phyloP scores from a whole-genome alignment of 2,888 invertebrate genomes.

The Polymixis lichenea region DNA sequence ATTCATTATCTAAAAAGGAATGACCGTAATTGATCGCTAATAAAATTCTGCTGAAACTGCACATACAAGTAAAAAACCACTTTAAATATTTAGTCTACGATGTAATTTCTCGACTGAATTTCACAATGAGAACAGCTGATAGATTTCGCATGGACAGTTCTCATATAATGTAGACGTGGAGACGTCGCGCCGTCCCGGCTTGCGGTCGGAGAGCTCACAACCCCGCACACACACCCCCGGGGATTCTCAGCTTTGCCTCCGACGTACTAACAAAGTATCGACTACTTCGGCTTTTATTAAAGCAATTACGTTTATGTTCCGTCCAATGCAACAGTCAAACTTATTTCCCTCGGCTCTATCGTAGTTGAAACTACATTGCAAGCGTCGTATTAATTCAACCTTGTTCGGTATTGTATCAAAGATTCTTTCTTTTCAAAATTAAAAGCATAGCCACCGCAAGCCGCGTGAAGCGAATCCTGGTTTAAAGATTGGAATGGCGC shows the following conservation, averaged over 20 bases:
- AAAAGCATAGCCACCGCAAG: slow-evolving; percentile 42
- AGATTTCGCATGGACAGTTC: slow-evolving; percentile 59
- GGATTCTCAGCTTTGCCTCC: slow-evolving; percentile 53
- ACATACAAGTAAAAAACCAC: slow-evolving; percentile 14
- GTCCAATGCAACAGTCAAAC: slow-evolving; percentile 41
- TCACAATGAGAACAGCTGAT: slow-evolving; percentile 61
- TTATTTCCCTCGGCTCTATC: slow-evolving; percentile 42
- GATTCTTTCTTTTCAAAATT: slow-evolving; percentile 35
- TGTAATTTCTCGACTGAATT: slow-evolving; percentile 33
- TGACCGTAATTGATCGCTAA: background rate
- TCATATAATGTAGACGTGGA: slow-evolving; percentile 38
- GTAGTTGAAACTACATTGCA: slow-evolving; percentile 41
- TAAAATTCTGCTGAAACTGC: background rate
- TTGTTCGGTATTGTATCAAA: slow-evolving; percentile 22
- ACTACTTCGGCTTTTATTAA: slow-evolving; percentile 62
- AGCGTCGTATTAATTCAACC: slow-evolving; percentile 48
- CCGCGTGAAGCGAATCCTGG: slow-evolving; percentile 37
- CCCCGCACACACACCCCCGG: slow-evolving; percentile 54
- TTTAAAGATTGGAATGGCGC: slow-evolving; percentile 54
- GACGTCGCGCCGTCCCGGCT: slow-evolving; percentile 51
- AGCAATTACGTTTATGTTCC: slow-evolving; percentile 60
- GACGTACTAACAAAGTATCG: slow-evolving; percentile 61
- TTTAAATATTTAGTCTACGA: slow-evolving; percentile 21
- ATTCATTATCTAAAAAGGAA: background rate
- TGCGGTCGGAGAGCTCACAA: slow-evolving; percentile 61